Conservation (phyloP, 2,888 invertebrate genomes). For the Papilio elwesi region DNA sequence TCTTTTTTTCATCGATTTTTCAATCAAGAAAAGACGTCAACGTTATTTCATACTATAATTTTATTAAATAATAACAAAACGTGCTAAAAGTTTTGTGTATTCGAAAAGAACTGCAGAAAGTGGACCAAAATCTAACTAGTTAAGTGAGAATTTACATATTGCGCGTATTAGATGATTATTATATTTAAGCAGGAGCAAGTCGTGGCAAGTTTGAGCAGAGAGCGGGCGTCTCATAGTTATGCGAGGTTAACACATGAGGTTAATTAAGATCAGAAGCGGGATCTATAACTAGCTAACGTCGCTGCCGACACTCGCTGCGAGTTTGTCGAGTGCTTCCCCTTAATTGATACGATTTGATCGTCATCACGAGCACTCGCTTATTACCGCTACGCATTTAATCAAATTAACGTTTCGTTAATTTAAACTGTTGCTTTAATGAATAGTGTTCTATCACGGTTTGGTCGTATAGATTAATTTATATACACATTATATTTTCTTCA, state of each 20-base stretch:
- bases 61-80: too few relatives aligned
- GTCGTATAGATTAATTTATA: slow-evolving; percentile 1
- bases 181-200: slow-evolving; percentile 65
- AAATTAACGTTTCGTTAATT: slow-evolving; percentile 50
- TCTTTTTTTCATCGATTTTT: too few relatives aligned
- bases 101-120: not conserved
- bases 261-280: slow-evolving; percentile 79
- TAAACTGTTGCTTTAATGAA: slow-evolving; percentile 38
- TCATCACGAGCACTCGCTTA: slow-evolving; percentile 63
- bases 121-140: slow-evolving; percentile 49
- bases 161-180: slow-evolving; percentile 64
- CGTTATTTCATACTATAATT: too few relatives aligned
- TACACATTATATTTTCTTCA: not conserved
- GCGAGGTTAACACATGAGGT: slow-evolving; percentile 80
- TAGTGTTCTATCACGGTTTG: slow-evolving; percentile 21
- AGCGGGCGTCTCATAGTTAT: slow-evolving; percentile 69
- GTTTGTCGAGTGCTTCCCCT: slow-evolving; percentile 70
- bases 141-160: slow-evolving; percentile 74
- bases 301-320: slow-evolving; percentile 64
- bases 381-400: slow-evolving; percentile 60
- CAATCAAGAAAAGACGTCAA: too few relatives aligned
- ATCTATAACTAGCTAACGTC: slow-evolving; percentile 72
- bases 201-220: slow-evolving; percentile 56
- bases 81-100: too few relatives aligned
- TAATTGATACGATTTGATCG: slow-evolving; percentile 81